Evolutionary conservation across 2,113 vertebrate species (phyloP), one percentile per base, ranked within the genome.

Genomic region (Lophius piscatorius): DNA sequence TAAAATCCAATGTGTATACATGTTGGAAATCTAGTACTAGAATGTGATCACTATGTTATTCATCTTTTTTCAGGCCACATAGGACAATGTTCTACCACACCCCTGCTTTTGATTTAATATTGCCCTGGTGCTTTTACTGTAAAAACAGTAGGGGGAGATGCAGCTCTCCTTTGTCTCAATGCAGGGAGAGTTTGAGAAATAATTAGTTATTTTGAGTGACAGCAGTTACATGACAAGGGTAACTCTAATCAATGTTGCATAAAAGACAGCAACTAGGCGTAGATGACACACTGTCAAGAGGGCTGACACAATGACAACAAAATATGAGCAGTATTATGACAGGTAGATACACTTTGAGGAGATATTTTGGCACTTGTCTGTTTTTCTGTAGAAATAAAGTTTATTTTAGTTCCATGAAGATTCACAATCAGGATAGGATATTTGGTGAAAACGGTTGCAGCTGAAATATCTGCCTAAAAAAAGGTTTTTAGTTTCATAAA

Each of bases 81-180:
- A 8, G 28, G 9, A 22, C 14, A 29, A 10, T 9, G 5, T n/a
- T 14, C 34, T n/a, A n/a, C n/a, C n/a, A n/a, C n/a, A n/a, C n/a
- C n/a, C 2, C 14, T 17, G 34, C 2, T n/a, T 33, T 46, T 44
- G 13, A 45, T 23, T 47, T 31, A 20, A 58, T 5, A 46, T 11
- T 16, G 24, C 24, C 42, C 6, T 20, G 17, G 48, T 55, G 47
- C 34, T 62, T 64, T 65, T 77, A 54, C 61, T 44, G 70, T 59
- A 34, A 52, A 42, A 54, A 70, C 84, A 84, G 74, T 47, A 87
- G 84, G 84, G 82, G 84, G 81, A 81, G 87, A 73, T 82, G 59
- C 70, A 69, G 46, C 78, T 74, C 84, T 78, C 70, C 61, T 74
- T 62, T 65, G 24, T 54, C 41, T 26, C 38, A 41, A 20, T 45